Base-by-base conservation (phyloP, 1,140 invertebrate species). In the Drosophila suzukii region DNA sequence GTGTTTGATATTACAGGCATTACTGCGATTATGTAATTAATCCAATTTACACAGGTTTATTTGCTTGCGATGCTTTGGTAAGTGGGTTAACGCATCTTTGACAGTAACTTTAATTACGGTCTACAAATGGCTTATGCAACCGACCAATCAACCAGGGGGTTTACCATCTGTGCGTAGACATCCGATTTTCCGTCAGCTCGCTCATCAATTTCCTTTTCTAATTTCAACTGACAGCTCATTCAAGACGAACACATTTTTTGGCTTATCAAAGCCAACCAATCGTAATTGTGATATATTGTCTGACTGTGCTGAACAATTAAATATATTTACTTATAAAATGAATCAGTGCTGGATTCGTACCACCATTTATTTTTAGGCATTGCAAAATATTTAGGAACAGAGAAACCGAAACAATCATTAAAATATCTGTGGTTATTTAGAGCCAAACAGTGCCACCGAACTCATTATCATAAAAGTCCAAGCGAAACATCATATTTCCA, bases 1-100 rank as follows among this genome's bases (percentile, higher is more conserved):
- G 30, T 49, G 70, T 58, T 41, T 34, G 11, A 39, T 12, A 59
- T 54, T 55, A 51, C 54, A 47, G 24, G 27, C 20, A 30, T 43
- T 4, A n/a, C 32, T 43, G 61, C 34, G 59, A 71, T 82, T 84
- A 82, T 66, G 63, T 60, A 75, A 65, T 75, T 75, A 57, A 61
- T 61, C 34, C 65, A 58, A 72, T 72, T 71, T 38, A 47, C 50
- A 55, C 43, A 34, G 24, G 17, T 62, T 32, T 34, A 30, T 27
- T 43, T 53, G 54, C 32, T 53, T 32, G 60, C 27, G 15, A 51
- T 39, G 47, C 20, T 41, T 38, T 30, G 66, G 55, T 70, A 68
- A 70, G 30, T 72, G 68, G 68, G 66, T 72, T 72, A 71, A 71
- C 20, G 47, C 65, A 71, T 71, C 66, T 70, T 36, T 30, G 66